Percentiles rank a stretch among this genome's conserved stretches.
Conservation (phyloP, 2,888 invertebrate species). For the Luffia ferchaultella region DNA sequence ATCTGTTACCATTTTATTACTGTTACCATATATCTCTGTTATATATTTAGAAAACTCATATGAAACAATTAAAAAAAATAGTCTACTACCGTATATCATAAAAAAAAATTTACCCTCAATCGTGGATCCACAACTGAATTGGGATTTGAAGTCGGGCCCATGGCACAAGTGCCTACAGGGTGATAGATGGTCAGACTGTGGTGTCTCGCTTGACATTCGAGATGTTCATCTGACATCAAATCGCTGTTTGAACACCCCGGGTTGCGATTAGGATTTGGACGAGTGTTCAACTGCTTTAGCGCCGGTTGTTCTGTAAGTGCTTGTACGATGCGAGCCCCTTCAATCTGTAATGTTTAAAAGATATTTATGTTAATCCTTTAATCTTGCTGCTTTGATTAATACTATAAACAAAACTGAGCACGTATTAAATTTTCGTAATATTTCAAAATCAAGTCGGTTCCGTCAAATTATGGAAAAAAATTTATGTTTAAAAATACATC, state of each 20-base stretch:
- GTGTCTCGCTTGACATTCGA: slow-evolving; percentile 78
- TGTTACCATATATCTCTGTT: no score
- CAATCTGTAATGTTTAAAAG: slow-evolving; percentile 58
- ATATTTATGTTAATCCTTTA: not conserved
- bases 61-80: no score
- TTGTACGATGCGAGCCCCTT: slow-evolving; percentile 77
- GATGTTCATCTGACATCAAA: slow-evolving; percentile 76
- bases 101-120: slow-evolving; percentile 50
- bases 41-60: no score
- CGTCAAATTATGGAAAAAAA: no score
- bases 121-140: slow-evolving; percentile 76
- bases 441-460: no score
- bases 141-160: slow-evolving; percentile 69
- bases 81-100: no score
- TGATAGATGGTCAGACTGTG: slow-evolving; percentile 85
- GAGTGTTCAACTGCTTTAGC: slow-evolving; percentile 67
- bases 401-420: not conserved
- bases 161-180: slow-evolving; percentile 82
- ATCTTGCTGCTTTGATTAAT: no score
- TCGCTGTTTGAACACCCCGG: slow-evolving; percentile 71
- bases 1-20: no score
- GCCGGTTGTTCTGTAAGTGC: slow-evolving; percentile 66
- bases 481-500: no score
- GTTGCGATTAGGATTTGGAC: slow-evolving; percentile 70
- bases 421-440: not conserved